A percentile compares a stretch with the other conserved stretches of the same genome.
These are phyloP conservation scores for Pongo abelii DNA, from an alignment of 2,113 vertebrate species.

Conservation along the genomic window DNA sequence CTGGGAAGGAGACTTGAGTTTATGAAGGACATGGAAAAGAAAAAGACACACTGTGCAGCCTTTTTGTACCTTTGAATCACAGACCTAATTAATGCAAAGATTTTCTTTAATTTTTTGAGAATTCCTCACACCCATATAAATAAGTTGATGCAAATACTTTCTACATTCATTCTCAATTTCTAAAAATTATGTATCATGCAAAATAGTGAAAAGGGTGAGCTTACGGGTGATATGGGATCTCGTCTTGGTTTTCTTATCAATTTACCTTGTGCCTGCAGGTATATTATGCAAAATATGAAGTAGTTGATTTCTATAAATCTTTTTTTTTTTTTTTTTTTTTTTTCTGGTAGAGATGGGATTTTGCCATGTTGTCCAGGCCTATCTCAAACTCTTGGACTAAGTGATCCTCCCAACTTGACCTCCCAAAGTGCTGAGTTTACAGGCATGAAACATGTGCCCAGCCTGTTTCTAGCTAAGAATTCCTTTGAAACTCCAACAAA, in stretches of 20 bases:
- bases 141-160: conserved; percentile 6
- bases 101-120: background rate
- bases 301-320: background rate
- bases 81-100: background rate
- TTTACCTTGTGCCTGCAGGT: background rate
- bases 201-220: background rate
- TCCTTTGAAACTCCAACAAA: background rate
- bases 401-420: too few relatives aligned
- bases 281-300: conserved; percentile 27
- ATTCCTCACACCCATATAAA: background rate
- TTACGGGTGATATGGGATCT: background rate
- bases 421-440: too few relatives aligned
- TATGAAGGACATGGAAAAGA: background rate
- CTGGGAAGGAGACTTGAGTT: background rate
- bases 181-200: conserved; percentile 18
- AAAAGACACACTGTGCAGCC: background rate
- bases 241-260: background rate
- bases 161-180: background rate
- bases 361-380: too few relatives aligned
- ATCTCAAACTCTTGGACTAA: too few relatives aligned
- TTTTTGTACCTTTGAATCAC: background rate
- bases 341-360: too few relatives aligned
- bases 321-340: too few relatives aligned
- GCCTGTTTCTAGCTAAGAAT: background rate
- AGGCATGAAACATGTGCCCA: too few relatives aligned